A percentile compares a stretch with the other conserved stretches of the same genome.
These are phyloP conservation scores for Yoshiicerus persimilis DNA, from an alignment of 1,140 invertebrate species.

Conservation along the genomic window DNA sequence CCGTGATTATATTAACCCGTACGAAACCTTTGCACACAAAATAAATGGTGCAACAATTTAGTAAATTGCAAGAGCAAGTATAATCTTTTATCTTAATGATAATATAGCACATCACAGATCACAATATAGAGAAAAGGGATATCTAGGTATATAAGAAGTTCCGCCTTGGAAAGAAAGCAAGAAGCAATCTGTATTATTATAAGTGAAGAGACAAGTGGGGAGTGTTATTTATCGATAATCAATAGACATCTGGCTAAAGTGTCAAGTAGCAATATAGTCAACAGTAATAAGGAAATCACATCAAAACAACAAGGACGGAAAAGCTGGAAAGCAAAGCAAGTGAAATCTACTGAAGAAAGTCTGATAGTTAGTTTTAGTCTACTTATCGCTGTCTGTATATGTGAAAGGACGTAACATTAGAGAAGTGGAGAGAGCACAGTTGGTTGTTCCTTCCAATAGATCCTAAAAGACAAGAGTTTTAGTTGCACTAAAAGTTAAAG, in stretches of 20 bases:
- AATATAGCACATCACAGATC: not conserved
- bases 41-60: not conserved
- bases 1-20: too few relatives aligned
- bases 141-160: not conserved
- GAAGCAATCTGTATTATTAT: not conserved
- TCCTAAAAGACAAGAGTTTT: slow-evolving; percentile 3
- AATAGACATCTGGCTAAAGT: slow-evolving; percentile 4
- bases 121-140: not conserved
- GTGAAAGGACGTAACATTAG: not conserved
- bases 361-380: not conserved
- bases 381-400: not conserved
- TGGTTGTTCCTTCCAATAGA: not conserved
- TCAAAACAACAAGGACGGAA: not conserved
- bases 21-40: too few relatives aligned
- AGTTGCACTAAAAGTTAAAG: not conserved
- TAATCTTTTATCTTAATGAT: not conserved
- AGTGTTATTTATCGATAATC: slow-evolving; percentile 26
- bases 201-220: not conserved
- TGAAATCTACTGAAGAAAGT: not conserved
- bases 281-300: slow-evolving; percentile 7
- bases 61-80: not conserved
- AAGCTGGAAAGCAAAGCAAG: not conserved
- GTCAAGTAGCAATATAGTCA: not conserved
- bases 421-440: not conserved
- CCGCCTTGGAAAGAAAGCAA: not conserved